Percentiles rank a stretch among this genome's conserved stretches.
Evolutionary conservation across 1,140 invertebrate species (phyloP).

Genomic region (Adelges cooleyi): DNA sequence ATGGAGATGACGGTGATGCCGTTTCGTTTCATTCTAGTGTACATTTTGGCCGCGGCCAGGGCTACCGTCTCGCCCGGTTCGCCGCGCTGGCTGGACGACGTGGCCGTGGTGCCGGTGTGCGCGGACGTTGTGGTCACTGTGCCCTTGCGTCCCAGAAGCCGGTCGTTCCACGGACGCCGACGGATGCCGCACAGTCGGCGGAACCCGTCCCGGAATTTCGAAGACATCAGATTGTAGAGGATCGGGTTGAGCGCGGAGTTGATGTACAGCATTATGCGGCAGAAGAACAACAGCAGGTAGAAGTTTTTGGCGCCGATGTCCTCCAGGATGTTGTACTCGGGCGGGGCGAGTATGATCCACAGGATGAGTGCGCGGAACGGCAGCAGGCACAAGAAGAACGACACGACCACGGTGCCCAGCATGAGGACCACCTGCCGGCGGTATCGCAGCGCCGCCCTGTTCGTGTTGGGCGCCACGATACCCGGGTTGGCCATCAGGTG

Average conservation of each 20-base stretch:
- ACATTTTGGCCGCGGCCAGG: slow-evolving; percentile 2
- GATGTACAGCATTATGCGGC: slow-evolving; percentile 71
- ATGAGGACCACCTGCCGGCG: slow-evolving; percentile 55
- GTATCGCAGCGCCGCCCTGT: slow-evolving; percentile 33
- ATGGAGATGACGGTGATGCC: slow-evolving; percentile 4
- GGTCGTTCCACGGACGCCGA: slow-evolving; percentile 8
- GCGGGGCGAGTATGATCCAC: slow-evolving; percentile 58
- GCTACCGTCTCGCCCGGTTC: neutral
- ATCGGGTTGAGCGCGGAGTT: slow-evolving; percentile 77
- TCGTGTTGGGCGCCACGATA: slow-evolving; percentile 43
- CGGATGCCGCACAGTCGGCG: slow-evolving; percentile 46
- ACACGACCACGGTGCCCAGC: slow-evolving; percentile 68
- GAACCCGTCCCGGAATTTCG: slow-evolving; percentile 69
- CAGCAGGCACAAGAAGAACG: slow-evolving; percentile 76
- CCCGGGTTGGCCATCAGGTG: slow-evolving; percentile 55
- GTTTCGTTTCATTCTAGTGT: slow-evolving; percentile 19
- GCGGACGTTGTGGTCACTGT: slow-evolving; percentile 30
- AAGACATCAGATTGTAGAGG: slow-evolving; percentile 72
- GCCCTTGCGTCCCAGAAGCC: slow-evolving; percentile 26
- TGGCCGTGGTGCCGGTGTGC: neutral
- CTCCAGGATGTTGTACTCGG: slow-evolving; percentile 42
- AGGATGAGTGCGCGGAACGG: slow-evolving; percentile 72
- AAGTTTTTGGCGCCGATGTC: slow-evolving; percentile 57
- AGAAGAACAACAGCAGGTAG: slow-evolving; percentile 68
- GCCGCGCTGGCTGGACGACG: neutral